These are phyloP conservation scores for Protaetia brevitarsis DNA, from an alignment of 1,140 invertebrate genomes.

Conservation along the genomic window DNA sequence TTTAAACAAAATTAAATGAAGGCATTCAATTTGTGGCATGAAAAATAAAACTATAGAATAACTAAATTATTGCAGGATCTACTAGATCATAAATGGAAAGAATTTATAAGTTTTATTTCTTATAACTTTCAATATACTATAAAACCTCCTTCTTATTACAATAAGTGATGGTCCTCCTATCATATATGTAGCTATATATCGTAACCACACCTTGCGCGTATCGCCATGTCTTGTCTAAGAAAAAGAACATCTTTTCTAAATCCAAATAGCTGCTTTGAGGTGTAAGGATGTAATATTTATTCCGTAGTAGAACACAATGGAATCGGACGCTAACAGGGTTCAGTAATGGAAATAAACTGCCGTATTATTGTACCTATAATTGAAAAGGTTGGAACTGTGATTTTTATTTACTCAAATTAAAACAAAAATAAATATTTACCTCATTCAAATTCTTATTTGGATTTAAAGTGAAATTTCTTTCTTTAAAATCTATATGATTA, in stretches of 20 bases:
- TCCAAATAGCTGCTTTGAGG: neutral
- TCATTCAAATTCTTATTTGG: neutral
- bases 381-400: neutral
- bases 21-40: too few species aligned
- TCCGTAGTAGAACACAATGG: neutral
- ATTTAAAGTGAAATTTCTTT: neutral
- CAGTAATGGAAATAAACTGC: slow-evolving; percentile 8
- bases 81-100: too few species aligned
- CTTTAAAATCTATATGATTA: too few species aligned
- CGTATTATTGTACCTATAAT: slow-evolving; percentile 4
- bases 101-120: too few species aligned
- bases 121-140: too few species aligned
- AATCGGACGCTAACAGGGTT: slow-evolving; percentile 11
- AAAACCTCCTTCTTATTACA: too few species aligned
- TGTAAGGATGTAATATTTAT: neutral
- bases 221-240: neutral
- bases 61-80: too few species aligned
- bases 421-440: neutral
- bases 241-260: neutral
- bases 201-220: too few species aligned
- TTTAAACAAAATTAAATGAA: too few species aligned
- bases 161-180: too few species aligned
- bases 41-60: too few species aligned
- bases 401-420: neutral
- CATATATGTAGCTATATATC: too few species aligned